These are phyloP conservation scores for Meda fulgida DNA, from an alignment of 2,797 vertebrate genomes.

Conservation along the genomic window DNA sequence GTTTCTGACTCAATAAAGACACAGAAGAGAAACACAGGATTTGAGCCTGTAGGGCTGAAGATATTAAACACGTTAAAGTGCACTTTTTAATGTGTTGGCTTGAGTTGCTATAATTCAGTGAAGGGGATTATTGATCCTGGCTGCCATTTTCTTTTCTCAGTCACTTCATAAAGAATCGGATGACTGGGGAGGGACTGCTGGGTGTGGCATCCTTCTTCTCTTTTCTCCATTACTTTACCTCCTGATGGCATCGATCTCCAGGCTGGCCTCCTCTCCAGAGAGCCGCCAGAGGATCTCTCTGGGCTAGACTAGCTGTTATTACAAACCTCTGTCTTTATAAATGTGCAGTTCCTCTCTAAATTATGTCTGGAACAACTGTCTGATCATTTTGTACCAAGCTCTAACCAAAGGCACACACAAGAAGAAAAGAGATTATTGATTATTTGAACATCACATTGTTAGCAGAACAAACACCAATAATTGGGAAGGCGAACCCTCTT, in stretches of 20 bases:
- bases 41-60: conserved; percentile 57
- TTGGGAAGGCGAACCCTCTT: neutral
- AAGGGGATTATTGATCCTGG: conserved; percentile 71
- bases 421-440: conserved; percentile 31
- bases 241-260: conserved; percentile 48
- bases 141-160: conserved; percentile 70
- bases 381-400: conserved; percentile 14
- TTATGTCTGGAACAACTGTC: conserved; percentile 14
- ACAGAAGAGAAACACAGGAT: conserved; percentile 48
- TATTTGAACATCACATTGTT: conserved; percentile 42
- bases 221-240: conserved; percentile 52
- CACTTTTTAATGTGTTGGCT: conserved; percentile 69
- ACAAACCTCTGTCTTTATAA: conserved; percentile 29
- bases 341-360: conserved; percentile 24
- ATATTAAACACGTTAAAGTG: conserved; percentile 63
- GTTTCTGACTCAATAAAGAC: conserved; percentile 65
- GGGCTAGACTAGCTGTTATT: conserved; percentile 23
- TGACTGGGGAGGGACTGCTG: conserved; percentile 48
- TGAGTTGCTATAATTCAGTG: conserved; percentile 67
- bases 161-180: conserved; percentile 60
- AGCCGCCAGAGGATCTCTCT: conserved; percentile 1
- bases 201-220: conserved; percentile 47
- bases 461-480: conserved; percentile 22
- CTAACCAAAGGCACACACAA: conserved; percentile 19
- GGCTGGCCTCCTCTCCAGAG: conserved; percentile 25